These are phyloP conservation scores for Mesorhabditis spiculigera DNA, from an alignment of 2,888 invertebrate species.

Conservation along the genomic window DNA sequence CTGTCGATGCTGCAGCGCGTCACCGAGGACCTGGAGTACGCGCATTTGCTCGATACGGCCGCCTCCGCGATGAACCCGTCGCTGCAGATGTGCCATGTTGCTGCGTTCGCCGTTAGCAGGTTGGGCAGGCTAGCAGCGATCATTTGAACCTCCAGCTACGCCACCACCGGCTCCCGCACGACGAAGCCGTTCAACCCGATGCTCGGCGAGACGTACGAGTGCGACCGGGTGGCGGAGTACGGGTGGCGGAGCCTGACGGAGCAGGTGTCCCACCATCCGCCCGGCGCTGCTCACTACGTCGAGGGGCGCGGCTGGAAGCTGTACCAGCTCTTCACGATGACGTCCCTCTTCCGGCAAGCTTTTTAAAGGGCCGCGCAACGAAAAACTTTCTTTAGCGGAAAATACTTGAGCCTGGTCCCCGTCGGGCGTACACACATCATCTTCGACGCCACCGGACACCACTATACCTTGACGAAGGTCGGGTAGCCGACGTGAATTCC, in stretches of 20 bases:
- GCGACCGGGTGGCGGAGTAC: slow-evolving; percentile 86
- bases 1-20: slow-evolving; percentile 95
- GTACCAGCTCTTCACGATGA: slow-evolving; percentile 96
- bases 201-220: slow-evolving; percentile 71
- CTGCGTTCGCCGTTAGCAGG: slow-evolving; percentile 48
- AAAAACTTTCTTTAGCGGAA: slow-evolving; percentile 70
- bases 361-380: not conserved
- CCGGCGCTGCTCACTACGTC: slow-evolving; percentile 90
- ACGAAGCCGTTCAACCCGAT: slow-evolving; percentile 58
- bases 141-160: slow-evolving; percentile 25
- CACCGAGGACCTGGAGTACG: slow-evolving; percentile 96
- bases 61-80: slow-evolving; percentile 66
- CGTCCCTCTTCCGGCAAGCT: slow-evolving; percentile 77
- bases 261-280: slow-evolving; percentile 97
- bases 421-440: slow-evolving; percentile 69
- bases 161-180: slow-evolving; percentile 40
- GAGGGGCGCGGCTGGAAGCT: slow-evolving; percentile 79
- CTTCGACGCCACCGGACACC: slow-evolving; percentile 66
- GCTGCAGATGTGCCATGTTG: slow-evolving; percentile 57
- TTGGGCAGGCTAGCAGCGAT: slow-evolving; percentile 15
- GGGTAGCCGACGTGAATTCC: not conserved
- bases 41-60: slow-evolving; percentile 81
- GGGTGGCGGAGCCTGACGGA: slow-evolving; percentile 94
- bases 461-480: slow-evolving; percentile 95
- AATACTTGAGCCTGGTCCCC: slow-evolving; percentile 81